A percentile compares a stretch with the other conserved stretches of the same genome.
phyloP scores from a whole-genome alignment of 2,797 vertebrate species.

The Rhinogobio ventralis region DNA sequence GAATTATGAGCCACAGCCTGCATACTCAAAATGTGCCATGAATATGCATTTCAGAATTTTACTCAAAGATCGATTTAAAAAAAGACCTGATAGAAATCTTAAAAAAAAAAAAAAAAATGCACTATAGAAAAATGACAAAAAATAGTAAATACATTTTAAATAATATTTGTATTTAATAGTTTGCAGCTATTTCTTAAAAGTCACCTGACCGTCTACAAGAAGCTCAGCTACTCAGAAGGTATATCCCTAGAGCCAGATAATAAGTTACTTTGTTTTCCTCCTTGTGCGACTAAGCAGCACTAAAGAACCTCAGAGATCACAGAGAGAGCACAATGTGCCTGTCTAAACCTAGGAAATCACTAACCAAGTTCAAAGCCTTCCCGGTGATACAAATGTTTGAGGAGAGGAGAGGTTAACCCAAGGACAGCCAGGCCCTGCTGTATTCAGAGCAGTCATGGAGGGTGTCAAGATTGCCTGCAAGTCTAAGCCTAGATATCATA shows the following conservation, averaged over 20 bases:
- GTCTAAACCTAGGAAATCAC: constrained; percentile 68
- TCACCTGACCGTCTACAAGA: constrained; percentile 22
- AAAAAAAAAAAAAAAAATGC: not conserved
- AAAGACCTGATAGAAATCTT: not conserved
- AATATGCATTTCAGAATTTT: not conserved
- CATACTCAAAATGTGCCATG: not conserved
- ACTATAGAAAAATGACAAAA: not conserved
- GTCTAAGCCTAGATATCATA: constrained; percentile 26
- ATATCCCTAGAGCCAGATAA: constrained; percentile 71
- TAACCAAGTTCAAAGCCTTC: constrained; percentile 70
- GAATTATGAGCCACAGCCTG: not conserved
- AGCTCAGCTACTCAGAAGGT: constrained; percentile 58
- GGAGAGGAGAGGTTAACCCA: constrained; percentile 62
- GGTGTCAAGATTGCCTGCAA: constrained; percentile 45
- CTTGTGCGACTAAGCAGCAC: constrained; percentile 61
- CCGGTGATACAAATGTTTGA: constrained; percentile 59
- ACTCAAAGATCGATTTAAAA: not conserved
- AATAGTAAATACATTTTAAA: no score
- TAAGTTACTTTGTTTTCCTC: constrained; percentile 76
- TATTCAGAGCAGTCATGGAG: constrained; percentile 28
- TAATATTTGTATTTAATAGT: not conserved
- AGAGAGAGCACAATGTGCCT: constrained; percentile 57
- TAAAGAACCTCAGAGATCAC: constrained; percentile 67
- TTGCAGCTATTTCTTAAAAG: not conserved
- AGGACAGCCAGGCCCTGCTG: constrained; percentile 61